Evolutionary conservation across 2,888 invertebrate species (phyloP).

Genomic region (Aspidiotus rigidus): DNA sequence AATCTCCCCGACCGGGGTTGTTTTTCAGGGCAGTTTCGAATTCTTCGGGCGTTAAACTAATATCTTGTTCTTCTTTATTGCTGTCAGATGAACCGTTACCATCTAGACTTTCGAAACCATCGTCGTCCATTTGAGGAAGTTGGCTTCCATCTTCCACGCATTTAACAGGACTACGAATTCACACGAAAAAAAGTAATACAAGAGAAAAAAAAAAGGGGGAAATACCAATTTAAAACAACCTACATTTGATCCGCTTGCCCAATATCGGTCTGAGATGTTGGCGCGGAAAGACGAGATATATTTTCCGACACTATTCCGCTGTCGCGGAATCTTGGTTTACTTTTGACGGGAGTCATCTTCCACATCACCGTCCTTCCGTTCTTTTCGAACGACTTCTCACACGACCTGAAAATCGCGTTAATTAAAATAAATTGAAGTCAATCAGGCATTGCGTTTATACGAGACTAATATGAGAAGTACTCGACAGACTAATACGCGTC

Average conservation of each 20-base stretch:
- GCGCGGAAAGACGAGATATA: conserved; percentile 9
- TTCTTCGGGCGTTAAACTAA: conserved; percentile 28
- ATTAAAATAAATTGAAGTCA: too few relatives aligned
- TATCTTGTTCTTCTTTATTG: conserved; percentile 44
- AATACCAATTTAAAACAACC: background rate
- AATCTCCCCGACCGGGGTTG: conserved; percentile 23
- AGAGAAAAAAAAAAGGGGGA: background rate
- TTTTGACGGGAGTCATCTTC: conserved; percentile 36
- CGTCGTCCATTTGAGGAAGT: conserved; percentile 51
- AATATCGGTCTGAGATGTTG: conserved; percentile 19
- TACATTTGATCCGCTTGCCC: conserved; percentile 26
- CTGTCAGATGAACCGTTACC: conserved; percentile 63
- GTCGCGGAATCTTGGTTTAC: conserved; percentile 9
- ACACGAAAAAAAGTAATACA: background rate
- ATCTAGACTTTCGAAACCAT: conserved; percentile 77
- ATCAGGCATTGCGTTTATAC: background rate
- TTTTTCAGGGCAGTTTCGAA: conserved; percentile 25
- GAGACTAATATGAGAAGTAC: conserved; percentile 3
- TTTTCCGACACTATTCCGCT: conserved; percentile 13
- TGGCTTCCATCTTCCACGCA: conserved; percentile 17
- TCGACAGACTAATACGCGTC: background rate
- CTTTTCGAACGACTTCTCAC: conserved; percentile 31
- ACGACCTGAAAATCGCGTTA: too few relatives aligned
- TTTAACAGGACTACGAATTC: conserved; percentile 35
- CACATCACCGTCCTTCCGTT: conserved; percentile 36